Base-by-base conservation (phyloP, 1,140 invertebrate genomes). In the Trigoniulus corallinus region DNA sequence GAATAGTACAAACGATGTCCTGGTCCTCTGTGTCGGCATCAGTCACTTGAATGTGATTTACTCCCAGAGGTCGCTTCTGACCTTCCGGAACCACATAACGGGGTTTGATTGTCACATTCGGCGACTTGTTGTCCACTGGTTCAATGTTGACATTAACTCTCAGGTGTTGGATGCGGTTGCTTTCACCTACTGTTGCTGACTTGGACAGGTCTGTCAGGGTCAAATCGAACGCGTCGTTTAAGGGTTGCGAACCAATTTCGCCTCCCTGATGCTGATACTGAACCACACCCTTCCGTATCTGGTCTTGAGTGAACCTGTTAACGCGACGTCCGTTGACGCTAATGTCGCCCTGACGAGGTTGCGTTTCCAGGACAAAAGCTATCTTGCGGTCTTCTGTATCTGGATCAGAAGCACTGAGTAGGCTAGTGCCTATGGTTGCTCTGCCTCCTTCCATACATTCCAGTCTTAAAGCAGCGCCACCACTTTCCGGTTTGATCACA, bases 1-100 rank as follows among this genome's bases (percentile, higher is more conserved):
- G 55, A 27, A 72, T 56, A 27, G 64, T 60, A 49, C 69, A 69
- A n/a, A 61, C 54, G 15, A 71, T 58, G 45, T 63, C 59, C 20
- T 60, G 59, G n/a, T 62, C 57, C 3, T 58, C 51, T 2, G 66
- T 61, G 56, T 71, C 69, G 1, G 56, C 48, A 57, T 70, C 69
- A n/a, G 59, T 56, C 4, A 61, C 61, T 49, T 61, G 59, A 18
- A 71, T 49, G 56, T 68, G 55, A n/a, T 50, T 43, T 0, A 58
- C 50, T 15, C 64, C 54, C 37, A 72, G 57, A 12, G 59, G 25
- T 24, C 54, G 58, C 45, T 62, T 65, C 15, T 61, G 54, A 27
- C 64, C 64, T 60, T 72, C 69, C 21, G 52, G 20, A 21, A 70
- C 68, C 7, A 54, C 53, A 50, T 68, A 59, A 1, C 45, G 18